Evolutionary conservation across 2,888 invertebrate genomes (phyloP).

Genomic region (Acanthopleura granulata): DNA sequence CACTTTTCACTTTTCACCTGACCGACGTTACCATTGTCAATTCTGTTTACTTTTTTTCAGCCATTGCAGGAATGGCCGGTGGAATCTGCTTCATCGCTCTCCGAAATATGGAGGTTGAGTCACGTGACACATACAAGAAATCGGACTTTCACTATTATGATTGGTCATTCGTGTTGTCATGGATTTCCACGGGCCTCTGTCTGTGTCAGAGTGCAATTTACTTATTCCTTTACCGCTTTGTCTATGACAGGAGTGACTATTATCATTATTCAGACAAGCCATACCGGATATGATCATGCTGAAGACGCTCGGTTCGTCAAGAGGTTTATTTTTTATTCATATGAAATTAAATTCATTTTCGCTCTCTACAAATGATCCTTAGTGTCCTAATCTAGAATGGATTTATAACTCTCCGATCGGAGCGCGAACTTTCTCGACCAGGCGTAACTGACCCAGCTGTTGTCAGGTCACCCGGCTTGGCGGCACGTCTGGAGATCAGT

Average conservation of each 20-base stretch:
- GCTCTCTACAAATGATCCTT: too few species aligned
- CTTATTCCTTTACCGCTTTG: slow-evolving; percentile 43
- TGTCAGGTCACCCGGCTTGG: too few species aligned
- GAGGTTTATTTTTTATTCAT: too few species aligned
- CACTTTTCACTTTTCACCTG: background rate
- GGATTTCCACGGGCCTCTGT: slow-evolving; percentile 48
- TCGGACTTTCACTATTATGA: slow-evolving; percentile 32
- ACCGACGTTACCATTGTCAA: background rate
- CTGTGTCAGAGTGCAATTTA: slow-evolving; percentile 48
- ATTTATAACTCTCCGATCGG: too few species aligned
- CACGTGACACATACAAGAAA: slow-evolving; percentile 32
- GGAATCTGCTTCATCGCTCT: slow-evolving; percentile 57
- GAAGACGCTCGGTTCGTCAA: too few species aligned
- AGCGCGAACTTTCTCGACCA: too few species aligned
- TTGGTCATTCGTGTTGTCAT: slow-evolving; percentile 56
- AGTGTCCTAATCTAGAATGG: too few species aligned
- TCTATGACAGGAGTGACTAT: slow-evolving; percentile 43
- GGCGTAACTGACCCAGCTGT: too few species aligned
- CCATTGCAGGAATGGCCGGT: slow-evolving; percentile 50
- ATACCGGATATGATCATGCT: too few species aligned
- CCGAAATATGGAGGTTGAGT: slow-evolving; percentile 45
- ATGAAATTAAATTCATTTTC: too few species aligned
- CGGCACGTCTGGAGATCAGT: too few species aligned
- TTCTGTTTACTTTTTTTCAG: slow-evolving; percentile 33
- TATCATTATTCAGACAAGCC: background rate